Base-by-base conservation (phyloP, 1,140 invertebrate species). In the Drosophila kanapiae region DNA sequence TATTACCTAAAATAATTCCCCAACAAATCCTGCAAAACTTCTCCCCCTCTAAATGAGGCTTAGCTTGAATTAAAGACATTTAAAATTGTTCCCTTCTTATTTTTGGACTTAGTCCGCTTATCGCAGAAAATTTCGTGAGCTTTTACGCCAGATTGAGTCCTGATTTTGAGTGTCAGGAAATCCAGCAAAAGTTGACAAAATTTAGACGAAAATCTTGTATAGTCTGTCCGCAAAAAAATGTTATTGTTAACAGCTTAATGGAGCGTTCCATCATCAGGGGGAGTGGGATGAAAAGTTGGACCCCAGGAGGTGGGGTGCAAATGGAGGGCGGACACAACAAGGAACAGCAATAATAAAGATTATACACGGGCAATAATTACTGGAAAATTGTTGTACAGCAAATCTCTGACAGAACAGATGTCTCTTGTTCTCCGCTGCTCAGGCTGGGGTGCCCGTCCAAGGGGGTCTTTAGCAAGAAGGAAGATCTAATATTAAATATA, bases 181-280 rank as follows among this genome's bases (percentile, higher is more conserved):
- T 27, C 63, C 38, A 37, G 67, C 62, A 47, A 68, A 67, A 70
- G 67, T 70, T 70, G 67, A 70, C 67, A 71, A 72, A 71, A 72
- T 51, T 51, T 72, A 43, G 37, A 57, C 51, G 47, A 42, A 75
- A 64, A 76, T 67, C 60, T 65, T 57, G 54, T 51, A 65, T 54
- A 63, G 47, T 45, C 45, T 35, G 16, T 35, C 59, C 70, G 27
- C 38, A 58, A 61, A 67, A 62, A 76, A 80, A 86, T 83, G 68
- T 83, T 88, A 87, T 87, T 87, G 84, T 88, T 88, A 88, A 87
- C 83, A 82, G 83, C 83, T 87, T 88, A 87, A 88, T 83, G 84
- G 84, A 88, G 84, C 80, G 77, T 80, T 88, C 67, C 84, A 77
- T 87, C 80, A 83, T 71, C 51, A 14, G 48, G 42, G 49, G 51